Conservation (phyloP, 2,113 vertebrate species). For the Sus scrofa region DNA sequence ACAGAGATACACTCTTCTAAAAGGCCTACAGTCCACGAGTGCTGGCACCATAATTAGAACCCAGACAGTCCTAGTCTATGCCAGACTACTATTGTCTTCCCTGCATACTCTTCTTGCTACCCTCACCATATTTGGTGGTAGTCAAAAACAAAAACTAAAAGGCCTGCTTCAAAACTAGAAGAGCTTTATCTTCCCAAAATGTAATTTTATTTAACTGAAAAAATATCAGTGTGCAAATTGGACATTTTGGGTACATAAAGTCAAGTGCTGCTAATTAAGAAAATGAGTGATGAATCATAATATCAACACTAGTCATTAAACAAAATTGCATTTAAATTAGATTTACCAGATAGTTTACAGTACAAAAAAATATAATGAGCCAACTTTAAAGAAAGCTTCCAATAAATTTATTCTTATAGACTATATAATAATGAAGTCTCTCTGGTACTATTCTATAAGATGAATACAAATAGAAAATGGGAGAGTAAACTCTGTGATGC, state of each 20-base stretch:
- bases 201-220: conserved; percentile 71
- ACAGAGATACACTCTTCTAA: not conserved
- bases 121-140: not conserved
- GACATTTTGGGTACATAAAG: conserved; percentile 77
- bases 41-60: not conserved
- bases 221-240: conserved; percentile 75
- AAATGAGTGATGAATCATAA: conserved; percentile 81
- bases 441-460: conserved; percentile 45
- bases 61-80: not conserved
- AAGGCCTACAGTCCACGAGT: not conserved
- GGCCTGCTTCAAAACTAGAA: conserved; percentile 33
- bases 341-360: conserved; percentile 76
- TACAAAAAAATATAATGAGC: conserved; percentile 68
- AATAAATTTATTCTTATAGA: conserved; percentile 40
- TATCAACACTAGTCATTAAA: conserved; percentile 77
- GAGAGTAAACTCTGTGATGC: not conserved
- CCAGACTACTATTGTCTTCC: not conserved
- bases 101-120: not conserved
- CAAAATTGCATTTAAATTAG: conserved; percentile 78
- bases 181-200: conserved; percentile 27
- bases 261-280: conserved; percentile 83
- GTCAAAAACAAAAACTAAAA: not conserved
- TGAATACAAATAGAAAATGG: conserved; percentile 23
- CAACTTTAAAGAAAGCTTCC: conserved; percentile 70
- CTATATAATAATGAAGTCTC: not conserved